Evolutionary conservation across 2,888 invertebrate species (phyloP).

Genomic region (Bombylius major): DNA sequence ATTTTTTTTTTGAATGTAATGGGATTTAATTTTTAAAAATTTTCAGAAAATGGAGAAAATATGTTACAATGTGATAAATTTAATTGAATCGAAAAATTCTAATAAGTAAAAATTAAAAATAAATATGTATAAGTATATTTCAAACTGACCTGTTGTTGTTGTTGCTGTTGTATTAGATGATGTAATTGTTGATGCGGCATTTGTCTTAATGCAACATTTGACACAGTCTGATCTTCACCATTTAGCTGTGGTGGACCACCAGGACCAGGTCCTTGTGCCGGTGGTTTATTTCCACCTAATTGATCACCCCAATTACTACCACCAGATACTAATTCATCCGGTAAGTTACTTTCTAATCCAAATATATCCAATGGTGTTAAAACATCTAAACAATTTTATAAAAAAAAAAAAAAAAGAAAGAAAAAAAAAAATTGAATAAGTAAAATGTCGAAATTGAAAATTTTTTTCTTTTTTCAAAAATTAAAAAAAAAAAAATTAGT

Average conservation of each 20-base stretch:
- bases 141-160: background rate
- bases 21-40: no score
- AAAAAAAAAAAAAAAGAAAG: background rate
- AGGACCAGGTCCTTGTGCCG: constrained; percentile 68
- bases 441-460: no score
- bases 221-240: constrained; percentile 45
- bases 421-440: no score
- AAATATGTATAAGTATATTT: no score
- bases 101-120: no score
- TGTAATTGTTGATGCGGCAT: constrained; percentile 47
- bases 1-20: no score
- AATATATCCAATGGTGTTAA: constrained; percentile 75
- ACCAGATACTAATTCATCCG: constrained; percentile 74
- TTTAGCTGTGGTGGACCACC: constrained; percentile 57
- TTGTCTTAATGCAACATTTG: constrained; percentile 30
- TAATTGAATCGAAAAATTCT: no score
- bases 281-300: constrained; percentile 54
- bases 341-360: constrained; percentile 82
- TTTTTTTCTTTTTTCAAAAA: background rate
- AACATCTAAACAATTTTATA: constrained; percentile 43
- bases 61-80: no score
- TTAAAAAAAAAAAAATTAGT: background rate
- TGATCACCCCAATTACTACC: constrained; percentile 62
- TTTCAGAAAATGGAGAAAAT: no score
- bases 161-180: constrained; percentile 52